These are phyloP conservation scores for Triops cancriformis DNA, from an alignment of 1,140 invertebrate species.

Conservation along the genomic window DNA sequence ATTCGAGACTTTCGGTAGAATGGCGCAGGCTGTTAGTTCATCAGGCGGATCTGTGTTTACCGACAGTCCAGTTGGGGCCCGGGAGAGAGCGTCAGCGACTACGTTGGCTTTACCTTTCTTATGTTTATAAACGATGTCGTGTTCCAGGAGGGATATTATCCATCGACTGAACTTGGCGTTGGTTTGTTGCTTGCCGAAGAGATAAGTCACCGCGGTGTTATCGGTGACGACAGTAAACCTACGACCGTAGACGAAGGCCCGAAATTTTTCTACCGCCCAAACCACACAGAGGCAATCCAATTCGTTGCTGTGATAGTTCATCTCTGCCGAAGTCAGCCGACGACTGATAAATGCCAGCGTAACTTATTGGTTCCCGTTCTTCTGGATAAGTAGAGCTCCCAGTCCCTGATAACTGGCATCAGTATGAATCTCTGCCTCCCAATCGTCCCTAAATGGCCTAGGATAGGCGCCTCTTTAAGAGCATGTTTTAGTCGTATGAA, in stretches of 20 bases:
- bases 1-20: not conserved
- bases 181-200: constrained; percentile 35
- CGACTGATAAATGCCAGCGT: constrained; percentile 17
- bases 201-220: constrained; percentile 40
- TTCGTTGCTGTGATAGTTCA: constrained; percentile 37
- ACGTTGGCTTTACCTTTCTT: constrained; percentile 31
- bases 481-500: constrained; percentile 19
- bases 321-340: constrained; percentile 18
- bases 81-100: constrained; percentile 32
- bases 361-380: not conserved
- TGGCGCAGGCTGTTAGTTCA: not conserved
- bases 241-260: constrained; percentile 38
- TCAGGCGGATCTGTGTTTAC: not conserved
- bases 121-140: constrained; percentile 33
- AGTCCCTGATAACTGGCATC: constrained; percentile 21
- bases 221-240: constrained; percentile 38
- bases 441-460: not conserved
- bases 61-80: not conserved
- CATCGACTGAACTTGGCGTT: constrained; percentile 33
- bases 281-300: constrained; percentile 41
- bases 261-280: constrained; percentile 36
- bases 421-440: constrained; percentile 11
- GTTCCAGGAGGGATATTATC: constrained; percentile 33
- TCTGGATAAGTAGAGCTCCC: constrained; percentile 19
- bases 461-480: constrained; percentile 13